A percentile compares a stretch with the other conserved stretches of the same genome.
Evolutionary conservation across 2,113 vertebrate species (phyloP).

Genomic region (Elaphurus davidianus): DNA sequence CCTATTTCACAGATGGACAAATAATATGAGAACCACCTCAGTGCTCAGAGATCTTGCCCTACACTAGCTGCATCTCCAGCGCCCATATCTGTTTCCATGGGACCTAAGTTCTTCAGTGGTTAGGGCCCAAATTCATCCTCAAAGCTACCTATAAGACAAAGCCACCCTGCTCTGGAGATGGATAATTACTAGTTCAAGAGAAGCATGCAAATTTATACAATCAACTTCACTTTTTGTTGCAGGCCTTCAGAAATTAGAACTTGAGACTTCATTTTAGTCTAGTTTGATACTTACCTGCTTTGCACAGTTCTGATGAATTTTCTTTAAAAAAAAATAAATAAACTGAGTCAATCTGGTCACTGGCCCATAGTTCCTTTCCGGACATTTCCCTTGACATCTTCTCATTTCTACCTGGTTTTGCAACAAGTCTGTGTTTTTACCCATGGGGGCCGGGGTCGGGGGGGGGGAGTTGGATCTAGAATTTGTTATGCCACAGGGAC

Average conservation of each 20-base stretch:
- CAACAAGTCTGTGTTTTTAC: neutral
- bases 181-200: neutral
- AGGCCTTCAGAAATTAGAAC: neutral
- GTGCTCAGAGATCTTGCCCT: neutral
- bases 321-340: neutral
- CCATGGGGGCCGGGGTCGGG: rapidly evolving
- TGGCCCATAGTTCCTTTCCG: neutral
- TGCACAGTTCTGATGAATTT: neutral
- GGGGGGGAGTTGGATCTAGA: neutral
- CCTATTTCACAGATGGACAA: neutral
- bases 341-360: neutral
- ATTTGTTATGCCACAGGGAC: neutral
- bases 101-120: neutral
- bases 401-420: constrained; percentile 24
- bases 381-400: neutral
- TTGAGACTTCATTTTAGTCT: neutral
- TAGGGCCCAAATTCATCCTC: neutral
- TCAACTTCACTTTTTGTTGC: neutral
- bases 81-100: neutral
- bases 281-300: neutral
- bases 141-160: neutral
- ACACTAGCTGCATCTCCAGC: neutral
- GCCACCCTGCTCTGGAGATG: neutral
- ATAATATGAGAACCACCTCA: neutral
- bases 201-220: neutral